Percentiles rank a stretch among this genome's conserved stretches.
Conservation (phyloP, 1,140 invertebrate species). For the Ditylenchus dipsaci region DNA sequence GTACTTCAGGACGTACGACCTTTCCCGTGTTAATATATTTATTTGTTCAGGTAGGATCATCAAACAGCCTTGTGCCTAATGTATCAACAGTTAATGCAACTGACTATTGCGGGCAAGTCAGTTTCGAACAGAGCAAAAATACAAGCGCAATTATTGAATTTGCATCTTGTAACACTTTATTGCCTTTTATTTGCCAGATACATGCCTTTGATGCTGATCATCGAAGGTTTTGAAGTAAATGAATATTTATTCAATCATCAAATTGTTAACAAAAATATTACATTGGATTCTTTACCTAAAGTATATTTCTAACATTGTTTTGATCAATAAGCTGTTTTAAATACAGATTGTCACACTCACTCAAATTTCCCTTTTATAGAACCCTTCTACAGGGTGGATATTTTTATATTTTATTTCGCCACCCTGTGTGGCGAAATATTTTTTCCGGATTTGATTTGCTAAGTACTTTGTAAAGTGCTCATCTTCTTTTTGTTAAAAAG, state of each 20-base stretch:
- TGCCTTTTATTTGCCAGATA: background rate
- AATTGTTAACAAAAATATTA: background rate
- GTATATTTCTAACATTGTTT: background rate
- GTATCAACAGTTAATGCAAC: background rate
- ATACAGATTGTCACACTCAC: too few species aligned
- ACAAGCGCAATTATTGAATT: background rate
- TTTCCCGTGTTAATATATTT: too few species aligned
- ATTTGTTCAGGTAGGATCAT: background rate
- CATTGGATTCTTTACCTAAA: background rate
- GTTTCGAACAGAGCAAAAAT: background rate
- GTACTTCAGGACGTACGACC: too few species aligned
- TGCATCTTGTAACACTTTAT: background rate
- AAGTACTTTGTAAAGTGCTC: too few species aligned
- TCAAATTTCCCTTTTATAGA: too few species aligned
- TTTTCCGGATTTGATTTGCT: too few species aligned
- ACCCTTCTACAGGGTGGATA: too few species aligned
- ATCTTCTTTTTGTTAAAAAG: too few species aligned
- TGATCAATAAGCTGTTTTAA: too few species aligned
- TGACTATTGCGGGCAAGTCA: background rate
- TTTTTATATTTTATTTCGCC: too few species aligned
- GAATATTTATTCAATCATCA: background rate
- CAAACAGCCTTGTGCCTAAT: background rate
- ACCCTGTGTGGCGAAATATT: too few species aligned
- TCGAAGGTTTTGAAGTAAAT: too few species aligned
- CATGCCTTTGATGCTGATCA: background rate